Evolutionary conservation across 2,888 invertebrate genomes (phyloP), one percentile per base, ranked within the genome.

Genomic region (Litoditis marina): DNA sequence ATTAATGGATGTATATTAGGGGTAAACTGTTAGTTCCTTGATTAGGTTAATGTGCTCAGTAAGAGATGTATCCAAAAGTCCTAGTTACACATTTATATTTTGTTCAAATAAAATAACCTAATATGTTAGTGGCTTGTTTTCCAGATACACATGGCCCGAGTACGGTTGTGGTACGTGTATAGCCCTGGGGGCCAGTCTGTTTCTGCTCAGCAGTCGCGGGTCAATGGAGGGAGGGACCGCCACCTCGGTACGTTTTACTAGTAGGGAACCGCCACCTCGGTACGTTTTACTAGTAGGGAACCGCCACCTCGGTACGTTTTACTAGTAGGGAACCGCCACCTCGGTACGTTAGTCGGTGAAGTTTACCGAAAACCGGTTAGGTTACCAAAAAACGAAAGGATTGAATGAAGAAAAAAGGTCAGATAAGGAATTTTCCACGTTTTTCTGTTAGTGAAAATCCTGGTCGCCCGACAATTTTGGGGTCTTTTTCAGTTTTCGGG

Each of bases 181-280:
- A 78, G 94, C 95, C 0, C 78, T 90, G 34, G 98, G 98, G 63
- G 94, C 96, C 90, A 88, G 90, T 65, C 87, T 94, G 77, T 98
- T 98, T 84, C 88, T 98, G 87, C 86, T 90, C 25, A 65, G 57
- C 31, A 63, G 50, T n/a, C n/a, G n/a, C n/a, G n/a, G n/a, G n/a
- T n/a, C n/a, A n/a, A n/a, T n/a, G n/a, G n/a, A n/a, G n/a, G 47
- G 39, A n/a, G 50, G 16, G 32, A 49, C 54, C 28, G 31, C 60
- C 8, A 57, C 56, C 39, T 57, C 56, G 22, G 59, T 59, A 36
- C 3, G 36, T 28, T 4, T 2, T 27, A 19, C 16, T 52, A 1
- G n/a, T n/a, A n/a, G n/a, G 50, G 16, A 31, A 49, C 54, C 28
- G 31, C 60, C 8, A 57, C 56, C 39, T 57, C 56, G 22, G 59